These are phyloP conservation scores for Hippopotamus amphibius DNA, from an alignment of 2,113 vertebrate species.

Conservation along the genomic window DNA sequence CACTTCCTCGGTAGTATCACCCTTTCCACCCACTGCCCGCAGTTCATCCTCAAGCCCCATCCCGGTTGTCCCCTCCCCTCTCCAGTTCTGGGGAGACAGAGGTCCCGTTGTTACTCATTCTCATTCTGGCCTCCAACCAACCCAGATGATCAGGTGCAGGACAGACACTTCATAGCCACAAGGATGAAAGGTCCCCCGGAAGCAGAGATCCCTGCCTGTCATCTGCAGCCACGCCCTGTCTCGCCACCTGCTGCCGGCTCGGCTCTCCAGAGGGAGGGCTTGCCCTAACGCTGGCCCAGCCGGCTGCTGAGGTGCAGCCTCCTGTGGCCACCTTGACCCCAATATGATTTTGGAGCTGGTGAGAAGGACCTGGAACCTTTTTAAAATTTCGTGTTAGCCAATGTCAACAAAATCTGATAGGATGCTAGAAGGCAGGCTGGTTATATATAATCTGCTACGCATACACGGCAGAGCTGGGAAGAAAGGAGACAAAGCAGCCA, in stretches of 20 bases:
- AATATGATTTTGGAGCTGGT: not conserved
- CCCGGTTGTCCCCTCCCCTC: not conserved
- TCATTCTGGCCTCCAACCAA: not conserved
- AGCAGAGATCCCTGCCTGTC: not conserved
- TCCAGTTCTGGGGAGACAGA: not conserved
- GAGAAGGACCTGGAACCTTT: not conserved
- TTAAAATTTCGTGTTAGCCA: not conserved
- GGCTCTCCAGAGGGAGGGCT: not conserved
- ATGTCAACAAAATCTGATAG: not conserved
- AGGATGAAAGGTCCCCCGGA: not conserved
- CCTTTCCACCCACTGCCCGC: not conserved
- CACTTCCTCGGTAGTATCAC: not conserved
- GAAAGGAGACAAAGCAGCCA: not conserved
- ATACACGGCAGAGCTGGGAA: not conserved
- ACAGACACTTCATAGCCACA: not conserved
- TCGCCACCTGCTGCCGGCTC: not conserved
- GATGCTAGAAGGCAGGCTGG: not conserved
- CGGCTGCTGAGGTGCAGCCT: not conserved
- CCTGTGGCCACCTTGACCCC: not conserved
- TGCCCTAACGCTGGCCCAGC: not conserved
- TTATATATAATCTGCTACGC: conserved; percentile 34
- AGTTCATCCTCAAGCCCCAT: not conserved
- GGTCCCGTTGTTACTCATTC: not conserved
- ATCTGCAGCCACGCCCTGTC: not conserved
- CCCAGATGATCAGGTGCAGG: not conserved